These are phyloP conservation scores for Gymnopithys bicolor DNA, from an alignment of 2,797 vertebrate genomes.

Conservation along the genomic window DNA sequence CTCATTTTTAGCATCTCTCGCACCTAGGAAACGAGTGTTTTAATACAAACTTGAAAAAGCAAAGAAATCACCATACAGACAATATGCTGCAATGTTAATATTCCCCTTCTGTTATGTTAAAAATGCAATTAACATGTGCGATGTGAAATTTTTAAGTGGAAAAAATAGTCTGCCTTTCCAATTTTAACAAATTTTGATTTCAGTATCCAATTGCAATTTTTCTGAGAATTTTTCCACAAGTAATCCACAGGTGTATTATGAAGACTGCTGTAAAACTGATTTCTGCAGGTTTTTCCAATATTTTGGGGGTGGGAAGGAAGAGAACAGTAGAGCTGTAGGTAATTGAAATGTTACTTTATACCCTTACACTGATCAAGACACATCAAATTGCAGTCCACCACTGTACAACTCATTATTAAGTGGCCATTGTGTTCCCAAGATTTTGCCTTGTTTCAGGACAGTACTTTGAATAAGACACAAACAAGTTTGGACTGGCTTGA, in stretches of 20 bases:
- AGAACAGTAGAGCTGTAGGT: background rate
- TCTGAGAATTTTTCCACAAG: background rate
- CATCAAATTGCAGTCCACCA: background rate
- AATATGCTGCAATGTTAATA: background rate
- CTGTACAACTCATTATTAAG: background rate
- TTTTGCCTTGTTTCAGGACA: background rate
- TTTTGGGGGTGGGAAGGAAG: background rate
- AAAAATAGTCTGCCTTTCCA: background rate
- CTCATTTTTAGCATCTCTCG: constrained; percentile 98
- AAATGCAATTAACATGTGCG: background rate
- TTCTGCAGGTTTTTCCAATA: background rate
- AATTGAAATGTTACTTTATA: background rate
- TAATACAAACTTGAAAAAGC: constrained; percentile 28
- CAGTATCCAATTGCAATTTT: background rate
- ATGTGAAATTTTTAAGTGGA: background rate
- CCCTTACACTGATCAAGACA: background rate
- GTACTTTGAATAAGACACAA: background rate
- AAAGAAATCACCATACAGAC: background rate
- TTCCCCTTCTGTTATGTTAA: background rate
- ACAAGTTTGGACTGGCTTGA: background rate
- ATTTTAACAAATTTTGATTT: background rate
- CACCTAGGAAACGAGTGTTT: constrained; percentile 79
- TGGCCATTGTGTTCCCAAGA: background rate
- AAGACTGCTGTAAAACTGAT: background rate
- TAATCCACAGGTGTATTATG: background rate